Percentiles rank a stretch among this genome's conserved stretches.
Conservation (phyloP, 1,140 invertebrate genomes). For the Drosophila sucinea region DNA sequence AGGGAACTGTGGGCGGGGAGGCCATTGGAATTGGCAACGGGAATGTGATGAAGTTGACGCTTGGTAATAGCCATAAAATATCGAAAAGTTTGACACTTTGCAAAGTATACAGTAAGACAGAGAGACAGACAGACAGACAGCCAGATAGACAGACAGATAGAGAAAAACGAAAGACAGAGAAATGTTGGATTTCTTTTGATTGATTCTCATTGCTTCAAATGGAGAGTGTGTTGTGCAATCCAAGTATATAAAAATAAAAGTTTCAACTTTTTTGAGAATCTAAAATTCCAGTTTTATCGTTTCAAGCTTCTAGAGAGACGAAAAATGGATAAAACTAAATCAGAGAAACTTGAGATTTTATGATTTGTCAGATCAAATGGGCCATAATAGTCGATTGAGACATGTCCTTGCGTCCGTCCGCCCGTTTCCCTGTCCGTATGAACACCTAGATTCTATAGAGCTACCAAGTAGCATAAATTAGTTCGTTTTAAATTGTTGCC, state of each 20-base stretch:
- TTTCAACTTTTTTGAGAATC: neutral
- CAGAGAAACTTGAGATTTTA: too few species aligned
- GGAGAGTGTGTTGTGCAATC: neutral
- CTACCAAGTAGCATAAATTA: too few species aligned
- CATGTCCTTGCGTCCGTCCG: too few species aligned
- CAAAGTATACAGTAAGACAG: slow-evolving; percentile 5
- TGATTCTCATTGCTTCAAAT: slow-evolving; percentile 1
- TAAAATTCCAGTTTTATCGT: too few species aligned
- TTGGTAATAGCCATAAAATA: slow-evolving; percentile 9
- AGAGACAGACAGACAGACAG: neutral
- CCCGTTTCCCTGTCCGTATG: too few species aligned
- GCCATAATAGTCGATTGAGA: too few species aligned
- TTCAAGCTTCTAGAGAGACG: too few species aligned
- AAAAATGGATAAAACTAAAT: too few species aligned
- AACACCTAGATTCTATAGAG: too few species aligned
- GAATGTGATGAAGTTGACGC: slow-evolving; percentile 21
- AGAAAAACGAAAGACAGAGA: neutral
- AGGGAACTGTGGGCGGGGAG: neutral
- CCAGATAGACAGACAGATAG: neutral
- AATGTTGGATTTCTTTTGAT: neutral
- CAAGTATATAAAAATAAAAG: neutral
- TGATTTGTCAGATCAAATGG: too few species aligned
- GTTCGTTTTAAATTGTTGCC: too few species aligned
- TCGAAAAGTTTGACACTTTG: slow-evolving; percentile 20
- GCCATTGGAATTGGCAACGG: slow-evolving; percentile 7